Conservation (phyloP, 1,140 invertebrate species). For the Cydia amplana region DNA sequence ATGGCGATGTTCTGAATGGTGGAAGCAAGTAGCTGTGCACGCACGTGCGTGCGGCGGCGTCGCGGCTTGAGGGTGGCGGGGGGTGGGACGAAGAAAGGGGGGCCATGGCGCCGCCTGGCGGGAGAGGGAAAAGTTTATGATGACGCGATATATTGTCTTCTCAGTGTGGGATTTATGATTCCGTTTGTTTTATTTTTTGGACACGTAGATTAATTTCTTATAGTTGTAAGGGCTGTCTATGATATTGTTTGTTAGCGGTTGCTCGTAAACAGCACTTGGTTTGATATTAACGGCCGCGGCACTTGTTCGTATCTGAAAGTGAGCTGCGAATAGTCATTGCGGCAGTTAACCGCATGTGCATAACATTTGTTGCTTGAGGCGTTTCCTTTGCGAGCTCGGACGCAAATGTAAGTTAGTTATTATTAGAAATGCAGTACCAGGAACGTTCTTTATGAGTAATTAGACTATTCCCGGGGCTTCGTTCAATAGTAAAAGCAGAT, state of each 20-base stretch:
- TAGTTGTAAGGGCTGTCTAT: constrained; percentile 46
- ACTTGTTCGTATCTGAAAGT: constrained; percentile 12
- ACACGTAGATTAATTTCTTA: constrained; percentile 63
- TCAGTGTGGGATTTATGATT: constrained; percentile 69
- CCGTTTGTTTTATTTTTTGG: constrained; percentile 68
- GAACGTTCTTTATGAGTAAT: constrained; percentile 41
- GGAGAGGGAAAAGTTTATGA: constrained; percentile 72
- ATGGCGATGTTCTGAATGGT: constrained; percentile 47
- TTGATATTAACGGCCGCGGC: constrained; percentile 17
- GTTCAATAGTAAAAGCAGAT: background rate
- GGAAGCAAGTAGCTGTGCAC: constrained; percentile 57
- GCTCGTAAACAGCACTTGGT: constrained; percentile 38
- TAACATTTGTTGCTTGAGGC: constrained; percentile 52
- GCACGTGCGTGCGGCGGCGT: constrained; percentile 71
- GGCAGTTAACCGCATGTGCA: constrained; percentile 47
- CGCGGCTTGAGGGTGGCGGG: constrained; percentile 40
- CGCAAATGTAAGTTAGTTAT: constrained; percentile 48
- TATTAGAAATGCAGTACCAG: constrained; percentile 18
- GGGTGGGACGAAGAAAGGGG: constrained; percentile 22
- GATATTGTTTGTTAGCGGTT: constrained; percentile 45
- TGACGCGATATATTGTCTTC: constrained; percentile 69
- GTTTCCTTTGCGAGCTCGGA: constrained; percentile 54
- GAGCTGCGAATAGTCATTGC: constrained; percentile 20
- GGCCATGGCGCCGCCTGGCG: constrained; percentile 66
- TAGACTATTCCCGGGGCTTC: background rate